A percentile compares a stretch with the other conserved stretches of the same genome.
Conservation (phyloP, 2,113 vertebrate species). For the Puntigrus tetrazona region DNA sequence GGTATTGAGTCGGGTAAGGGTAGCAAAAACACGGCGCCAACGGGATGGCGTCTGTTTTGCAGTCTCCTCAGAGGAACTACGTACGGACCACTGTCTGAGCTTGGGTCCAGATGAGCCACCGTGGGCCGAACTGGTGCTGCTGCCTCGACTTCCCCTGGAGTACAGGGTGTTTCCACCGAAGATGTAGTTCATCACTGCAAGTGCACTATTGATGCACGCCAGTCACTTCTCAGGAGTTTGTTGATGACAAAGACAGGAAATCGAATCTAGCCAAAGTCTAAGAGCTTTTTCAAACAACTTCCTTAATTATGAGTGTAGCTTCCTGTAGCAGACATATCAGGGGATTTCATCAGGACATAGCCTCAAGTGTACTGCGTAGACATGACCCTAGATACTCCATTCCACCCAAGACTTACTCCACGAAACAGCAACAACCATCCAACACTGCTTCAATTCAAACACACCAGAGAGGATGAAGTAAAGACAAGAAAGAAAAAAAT, state of each 20-base stretch:
- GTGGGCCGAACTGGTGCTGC: slow-evolving; percentile 79
- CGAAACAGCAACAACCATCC: background rate
- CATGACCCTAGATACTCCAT: slow-evolving; percentile 18
- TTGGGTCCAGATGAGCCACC: slow-evolving; percentile 77
- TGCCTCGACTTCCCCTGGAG: slow-evolving; percentile 81
- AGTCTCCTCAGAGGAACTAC: slow-evolving; percentile 81
- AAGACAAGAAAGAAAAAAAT: background rate
- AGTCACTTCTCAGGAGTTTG: slow-evolving; percentile 56
- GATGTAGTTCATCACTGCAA: slow-evolving; percentile 91
- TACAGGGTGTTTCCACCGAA: slow-evolving; percentile 88
- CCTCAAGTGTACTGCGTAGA: slow-evolving; percentile 5
- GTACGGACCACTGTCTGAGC: slow-evolving; percentile 83
- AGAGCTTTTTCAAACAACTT: slow-evolving; percentile 44
- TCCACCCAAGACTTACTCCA: background rate
- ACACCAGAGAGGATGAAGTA: background rate
- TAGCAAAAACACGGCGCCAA: slow-evolving; percentile 83
- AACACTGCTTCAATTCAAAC: background rate
- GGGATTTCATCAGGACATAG: slow-evolving; percentile 45
- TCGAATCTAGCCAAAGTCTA: background rate
- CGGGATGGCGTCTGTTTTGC: slow-evolving; percentile 74
- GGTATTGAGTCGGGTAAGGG: slow-evolving; percentile 82
- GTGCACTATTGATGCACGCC: background rate
- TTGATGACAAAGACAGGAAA: slow-evolving; percentile 49
- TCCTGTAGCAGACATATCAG: slow-evolving; percentile 49
- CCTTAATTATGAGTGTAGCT: slow-evolving; percentile 53